Conservation (phyloP, 2,888 invertebrate genomes). For the Acronicta leporina region DNA sequence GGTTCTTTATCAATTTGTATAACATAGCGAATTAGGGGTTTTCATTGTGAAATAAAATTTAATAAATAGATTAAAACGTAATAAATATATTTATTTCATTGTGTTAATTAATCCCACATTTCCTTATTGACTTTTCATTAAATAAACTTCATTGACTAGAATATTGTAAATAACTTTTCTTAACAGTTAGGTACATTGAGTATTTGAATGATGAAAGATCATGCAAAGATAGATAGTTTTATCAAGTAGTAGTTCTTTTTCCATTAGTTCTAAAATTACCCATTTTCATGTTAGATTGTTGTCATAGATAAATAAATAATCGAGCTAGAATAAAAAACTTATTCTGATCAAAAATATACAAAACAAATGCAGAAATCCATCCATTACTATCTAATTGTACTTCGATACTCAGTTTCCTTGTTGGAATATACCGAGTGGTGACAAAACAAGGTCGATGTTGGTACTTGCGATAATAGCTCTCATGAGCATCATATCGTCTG, state of each 20-base stretch:
- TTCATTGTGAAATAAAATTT: constrained; percentile 4
- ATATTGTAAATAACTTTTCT: constrained; percentile 17
- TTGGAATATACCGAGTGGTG: constrained; percentile 89
- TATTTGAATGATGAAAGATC: constrained; percentile 5
- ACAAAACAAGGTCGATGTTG: constrained; percentile 91
- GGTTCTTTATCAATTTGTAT: neutral
- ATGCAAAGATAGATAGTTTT: too few species aligned
- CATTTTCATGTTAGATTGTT: neutral
- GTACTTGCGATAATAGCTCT: constrained; percentile 90
- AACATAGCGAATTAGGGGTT: neutral
- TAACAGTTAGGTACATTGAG: constrained; percentile 1
- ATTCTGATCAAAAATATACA: constrained; percentile 1
- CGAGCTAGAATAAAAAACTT: neutral
- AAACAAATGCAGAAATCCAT: constrained; percentile 33
- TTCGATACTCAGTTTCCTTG: constrained; percentile 67
- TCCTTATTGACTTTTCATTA: constrained; percentile 7
- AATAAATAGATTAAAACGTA: constrained; percentile 47
- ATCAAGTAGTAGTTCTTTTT: neutral
- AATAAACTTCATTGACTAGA: constrained; percentile 43
- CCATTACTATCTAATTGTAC: neutral
- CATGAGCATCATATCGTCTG: constrained; percentile 91
- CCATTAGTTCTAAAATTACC: neutral
- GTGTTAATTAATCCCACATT: constrained; percentile 20
- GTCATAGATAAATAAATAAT: neutral
- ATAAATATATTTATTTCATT: constrained; percentile 51